phyloP scores from a whole-genome alignment of 1,140 invertebrate species.

The Dendroctonus valens region DNA sequence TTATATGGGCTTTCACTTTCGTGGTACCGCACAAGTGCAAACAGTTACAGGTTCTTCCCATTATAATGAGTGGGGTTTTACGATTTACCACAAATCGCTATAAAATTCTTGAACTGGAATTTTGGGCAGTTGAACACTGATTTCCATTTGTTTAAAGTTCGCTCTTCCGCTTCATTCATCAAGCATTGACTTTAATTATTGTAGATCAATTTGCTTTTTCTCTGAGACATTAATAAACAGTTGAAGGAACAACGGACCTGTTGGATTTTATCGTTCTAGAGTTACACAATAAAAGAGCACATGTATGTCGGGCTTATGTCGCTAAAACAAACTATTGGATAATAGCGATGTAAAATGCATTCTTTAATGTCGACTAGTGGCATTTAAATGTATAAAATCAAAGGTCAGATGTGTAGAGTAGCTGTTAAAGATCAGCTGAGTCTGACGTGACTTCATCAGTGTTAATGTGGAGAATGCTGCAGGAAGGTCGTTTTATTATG shows the following conservation, averaged over 20 bases:
- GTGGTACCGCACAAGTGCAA: no score
- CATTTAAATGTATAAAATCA: conserved; percentile 28
- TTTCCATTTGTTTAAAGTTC: no score
- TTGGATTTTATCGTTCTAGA: conserved; percentile 15
- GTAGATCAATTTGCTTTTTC: no score
- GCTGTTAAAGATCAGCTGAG: conserved; percentile 19
- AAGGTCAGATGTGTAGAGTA: conserved; percentile 20
- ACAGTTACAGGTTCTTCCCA: no score
- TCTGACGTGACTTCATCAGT: neutral
- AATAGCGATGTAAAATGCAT: conserved; percentile 21
- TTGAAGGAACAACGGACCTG: conserved; percentile 9
- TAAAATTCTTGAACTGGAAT: no score
- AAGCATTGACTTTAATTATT: no score
- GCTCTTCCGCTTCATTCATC: no score
- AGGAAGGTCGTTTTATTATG: no score
- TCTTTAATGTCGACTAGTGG: conserved; percentile 29
- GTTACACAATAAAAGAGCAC: conserved; percentile 20
- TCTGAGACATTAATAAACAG: conserved; percentile 5
- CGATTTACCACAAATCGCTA: no score
- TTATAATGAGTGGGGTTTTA: no score
- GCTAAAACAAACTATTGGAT: conserved; percentile 15
- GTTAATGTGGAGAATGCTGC: no score
- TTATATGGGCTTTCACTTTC: conserved; percentile 32
- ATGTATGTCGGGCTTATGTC: neutral
- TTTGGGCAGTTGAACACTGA: no score